Conservation (phyloP, 2,888 invertebrate species). For the Tetropium fuscum region DNA sequence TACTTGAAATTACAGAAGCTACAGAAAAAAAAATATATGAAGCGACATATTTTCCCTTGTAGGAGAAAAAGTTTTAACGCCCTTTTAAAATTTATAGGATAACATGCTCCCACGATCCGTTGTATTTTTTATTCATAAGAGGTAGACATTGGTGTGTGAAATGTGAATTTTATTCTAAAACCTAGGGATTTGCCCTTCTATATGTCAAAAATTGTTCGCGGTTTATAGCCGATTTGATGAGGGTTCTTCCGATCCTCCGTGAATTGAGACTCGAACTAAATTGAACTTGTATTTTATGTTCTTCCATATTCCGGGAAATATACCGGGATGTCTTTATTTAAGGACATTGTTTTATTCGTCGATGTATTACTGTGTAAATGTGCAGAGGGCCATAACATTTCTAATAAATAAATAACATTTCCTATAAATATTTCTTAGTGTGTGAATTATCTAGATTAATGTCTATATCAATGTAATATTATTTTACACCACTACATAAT, state of each 20-base stretch:
- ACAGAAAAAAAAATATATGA: too few species aligned
- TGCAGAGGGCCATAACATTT: too few species aligned
- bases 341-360: constrained; percentile 20
- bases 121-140: constrained; percentile 43
- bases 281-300: constrained; percentile 54
- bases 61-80: background rate
- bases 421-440: too few species aligned
- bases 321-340: constrained; percentile 24
- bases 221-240: constrained; percentile 64
- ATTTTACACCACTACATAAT: too few species aligned
- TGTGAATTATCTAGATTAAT: too few species aligned
- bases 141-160: constrained; percentile 50
- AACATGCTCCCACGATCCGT: constrained; percentile 2
- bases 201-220: constrained; percentile 65
- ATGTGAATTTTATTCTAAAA: constrained; percentile 61
- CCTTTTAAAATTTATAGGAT: constrained; percentile 11
- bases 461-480: too few species aligned
- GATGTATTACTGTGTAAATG: too few species aligned
- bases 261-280: constrained; percentile 49
- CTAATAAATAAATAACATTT: too few species aligned
- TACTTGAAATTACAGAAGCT: too few species aligned
- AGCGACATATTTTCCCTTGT: background rate
- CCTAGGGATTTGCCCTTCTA: constrained; percentile 54
- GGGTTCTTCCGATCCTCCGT: constrained; percentile 52
- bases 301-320: constrained; percentile 28